phyloP scores from a whole-genome alignment of 2,888 invertebrate species.

The Chrysina gloriosa region DNA sequence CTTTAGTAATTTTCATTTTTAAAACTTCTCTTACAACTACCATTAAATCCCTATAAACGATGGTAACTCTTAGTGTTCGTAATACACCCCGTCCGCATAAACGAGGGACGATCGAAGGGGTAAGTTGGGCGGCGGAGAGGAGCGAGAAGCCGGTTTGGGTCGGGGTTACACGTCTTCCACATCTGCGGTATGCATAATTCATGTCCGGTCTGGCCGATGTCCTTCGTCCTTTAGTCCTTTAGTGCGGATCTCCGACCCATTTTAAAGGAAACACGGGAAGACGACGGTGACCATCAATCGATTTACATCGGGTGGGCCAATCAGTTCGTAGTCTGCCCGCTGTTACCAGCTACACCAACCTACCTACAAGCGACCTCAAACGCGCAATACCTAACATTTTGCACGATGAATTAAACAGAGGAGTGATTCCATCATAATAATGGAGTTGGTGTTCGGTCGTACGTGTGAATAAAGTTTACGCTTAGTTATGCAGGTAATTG shows the following conservation, averaged over 20 bases:
- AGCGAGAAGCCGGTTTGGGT: slow-evolving; percentile 43
- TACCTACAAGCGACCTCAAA: neutral
- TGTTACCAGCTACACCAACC: neutral
- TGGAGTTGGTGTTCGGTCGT: neutral
- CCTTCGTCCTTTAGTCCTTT: slow-evolving; percentile 52
- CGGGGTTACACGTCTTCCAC: slow-evolving; percentile 65
- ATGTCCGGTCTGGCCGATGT: slow-evolving; percentile 65
- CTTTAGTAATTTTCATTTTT: neutral
- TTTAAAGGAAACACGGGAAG: slow-evolving; percentile 41
- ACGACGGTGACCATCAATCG: slow-evolving; percentile 42
- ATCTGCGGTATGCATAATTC: slow-evolving; percentile 67
- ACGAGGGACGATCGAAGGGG: slow-evolving; percentile 45
- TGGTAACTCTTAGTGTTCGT: slow-evolving; percentile 23
- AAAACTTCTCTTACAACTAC: neutral
- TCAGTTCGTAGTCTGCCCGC: slow-evolving; percentile 12
- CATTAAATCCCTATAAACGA: neutral
- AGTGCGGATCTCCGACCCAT: slow-evolving; percentile 41
- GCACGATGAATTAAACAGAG: slow-evolving; percentile 19
- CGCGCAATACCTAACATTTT: neutral
- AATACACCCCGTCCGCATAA: slow-evolving; percentile 37
- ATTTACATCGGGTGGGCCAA: slow-evolving; percentile 38
- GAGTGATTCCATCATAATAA: slow-evolving; percentile 16
- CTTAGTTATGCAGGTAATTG: neutral
- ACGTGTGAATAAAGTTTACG: neutral
- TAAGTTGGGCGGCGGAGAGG: slow-evolving; percentile 49